Base-by-base conservation (phyloP, 2,888 invertebrate species). In the Monopis laevigella region DNA sequence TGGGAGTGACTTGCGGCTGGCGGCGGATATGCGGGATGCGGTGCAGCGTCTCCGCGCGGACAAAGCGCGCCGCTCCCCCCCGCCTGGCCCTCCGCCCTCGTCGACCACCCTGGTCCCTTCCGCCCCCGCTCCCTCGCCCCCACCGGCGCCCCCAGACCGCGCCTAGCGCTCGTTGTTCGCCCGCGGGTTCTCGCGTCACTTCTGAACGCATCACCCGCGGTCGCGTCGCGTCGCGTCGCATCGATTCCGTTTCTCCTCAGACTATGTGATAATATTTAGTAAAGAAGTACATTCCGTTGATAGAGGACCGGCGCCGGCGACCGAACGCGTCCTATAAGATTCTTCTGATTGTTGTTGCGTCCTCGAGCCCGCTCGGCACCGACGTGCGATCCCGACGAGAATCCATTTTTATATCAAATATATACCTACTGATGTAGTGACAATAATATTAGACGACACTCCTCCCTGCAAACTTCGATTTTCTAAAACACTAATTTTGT, bases 11-110 rank as follows among this genome's bases (percentile, higher is more conserved):
- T 63, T 66, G 44, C 65, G 63, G 55, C 60, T 81, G 45, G 78
- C 80, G 21, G 78, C 75, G 6, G 80, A 77, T 53, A 75, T 81
- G 71, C 70, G 81, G 46, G 80, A 80, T 45, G 71, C 77, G 39
- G 78, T 77, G 52, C 75, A 80, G 62, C 68, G 73, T 43, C 65
- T 80, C 52, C 70, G 81, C 44, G 78, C 77, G 10, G 38, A 75
- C 77, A 59, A 74, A 74, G 62, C 56, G 72, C 39, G 42, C 21
- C 34, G 40, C 16, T 35, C 18, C 32, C 29, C 26, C 21, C 17
- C 43, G n/a, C 60, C 70, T 71, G 39, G 72, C 70, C 46, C 65
- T 73, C 40, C 73, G 71, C 41, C 57, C 54, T 42, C 51, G 53
- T n/a, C n/a, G n/a, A n/a, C n/a, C n/a, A n/a, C n/a, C n/a, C n/a